Base-by-base conservation (phyloP, 2,797 vertebrate genomes). In the Rhincodon typus region DNA sequence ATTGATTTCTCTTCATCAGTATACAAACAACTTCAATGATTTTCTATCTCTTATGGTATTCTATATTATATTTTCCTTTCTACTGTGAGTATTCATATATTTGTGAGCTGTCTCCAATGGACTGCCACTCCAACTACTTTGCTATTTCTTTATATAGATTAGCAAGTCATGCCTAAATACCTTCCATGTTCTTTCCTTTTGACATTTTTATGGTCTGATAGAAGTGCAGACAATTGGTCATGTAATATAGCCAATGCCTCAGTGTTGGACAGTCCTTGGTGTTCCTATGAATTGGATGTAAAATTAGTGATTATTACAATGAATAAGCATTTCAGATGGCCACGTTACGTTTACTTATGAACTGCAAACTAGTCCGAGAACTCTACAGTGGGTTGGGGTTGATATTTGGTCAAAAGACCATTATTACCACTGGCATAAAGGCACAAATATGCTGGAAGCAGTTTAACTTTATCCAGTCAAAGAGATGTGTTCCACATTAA, bases 191-290 rank as follows among this genome's bases (percentile, higher is more conserved):
- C 25, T 67, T 57, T 96, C 82, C 38, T 42, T 87, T 25, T 90
- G 95, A 34, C 74, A 93, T 84, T 96, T 66, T 95, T 95, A 74
- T 96, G 93, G 53, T 96, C 95, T 38, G 96, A 96, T 30, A 96
- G 96, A 67, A 90, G 84, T 2, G 93, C 66, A 27, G 62, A 50
- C 4, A 96, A 88, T 79, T 96, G 96, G 93, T 94, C 4, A 46
- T 96, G 96, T 27, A 96, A 96, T 42, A 67, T 95, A 79, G 95
- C 70, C 42, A 96, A 74, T 94, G 96, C 96, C 94, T 96, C 90
- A 3, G 27, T 67, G 3, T 96, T 96, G 7, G 96, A 96, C 42
- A 96, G 95, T 21, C 96, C 95, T 94, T 95, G 57, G 2, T 82
- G 79, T 88, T 95, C 96, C 93, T 94, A 91, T 57, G 62, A 87